Percentiles rank a stretch among this genome's conserved stretches.
phyloP scores from a whole-genome alignment of 2,888 invertebrate genomes.

The Calliopum simillimum region DNA sequence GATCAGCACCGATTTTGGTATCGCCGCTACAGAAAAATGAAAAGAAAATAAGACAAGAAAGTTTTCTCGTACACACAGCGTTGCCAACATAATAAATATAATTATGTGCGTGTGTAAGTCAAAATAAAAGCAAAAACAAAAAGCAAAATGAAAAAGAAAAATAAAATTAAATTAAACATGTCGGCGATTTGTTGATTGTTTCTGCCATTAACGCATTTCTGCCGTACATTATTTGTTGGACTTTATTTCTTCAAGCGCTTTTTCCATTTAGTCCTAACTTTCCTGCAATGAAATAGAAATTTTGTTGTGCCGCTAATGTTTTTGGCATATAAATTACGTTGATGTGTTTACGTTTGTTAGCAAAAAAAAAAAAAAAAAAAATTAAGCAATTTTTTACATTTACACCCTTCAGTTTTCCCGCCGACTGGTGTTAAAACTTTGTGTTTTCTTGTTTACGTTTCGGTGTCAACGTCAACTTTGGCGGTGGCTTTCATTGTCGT shows the following conservation, averaged over 20 bases:
- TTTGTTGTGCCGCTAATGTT: slow-evolving; percentile 11
- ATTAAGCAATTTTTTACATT: not conserved
- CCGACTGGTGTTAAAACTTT: not conserved
- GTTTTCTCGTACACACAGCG: not conserved
- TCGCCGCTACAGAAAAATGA: not conserved
- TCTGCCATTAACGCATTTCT: slow-evolving; percentile 44
- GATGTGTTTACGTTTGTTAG: slow-evolving; percentile 14
- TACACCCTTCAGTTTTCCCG: not conserved
- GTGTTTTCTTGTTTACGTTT: slow-evolving; percentile 1
- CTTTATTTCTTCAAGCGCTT: not conserved
- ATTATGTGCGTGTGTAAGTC: not conserved
- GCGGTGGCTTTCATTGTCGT: slow-evolving; percentile 19
- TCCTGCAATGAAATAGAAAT: slow-evolving; percentile 9
- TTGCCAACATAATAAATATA: not conserved
- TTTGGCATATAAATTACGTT: slow-evolving; percentile 16
- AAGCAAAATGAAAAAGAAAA: slow-evolving; percentile 8
- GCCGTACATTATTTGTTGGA: not conserved
- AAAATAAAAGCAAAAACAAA: not conserved
- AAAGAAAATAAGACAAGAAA: not conserved
- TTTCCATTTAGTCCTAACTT: not conserved
- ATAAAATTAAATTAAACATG: slow-evolving; percentile 8
- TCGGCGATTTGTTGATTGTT: not conserved
- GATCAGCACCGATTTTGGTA: slow-evolving; percentile 27
- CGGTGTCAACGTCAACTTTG: slow-evolving; percentile 19
- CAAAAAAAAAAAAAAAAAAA: not conserved